Evolutionary conservation across 2,113 vertebrate species (phyloP), one percentile per base, ranked within the genome.

Genomic region (Microtus ochrogaster): DNA sequence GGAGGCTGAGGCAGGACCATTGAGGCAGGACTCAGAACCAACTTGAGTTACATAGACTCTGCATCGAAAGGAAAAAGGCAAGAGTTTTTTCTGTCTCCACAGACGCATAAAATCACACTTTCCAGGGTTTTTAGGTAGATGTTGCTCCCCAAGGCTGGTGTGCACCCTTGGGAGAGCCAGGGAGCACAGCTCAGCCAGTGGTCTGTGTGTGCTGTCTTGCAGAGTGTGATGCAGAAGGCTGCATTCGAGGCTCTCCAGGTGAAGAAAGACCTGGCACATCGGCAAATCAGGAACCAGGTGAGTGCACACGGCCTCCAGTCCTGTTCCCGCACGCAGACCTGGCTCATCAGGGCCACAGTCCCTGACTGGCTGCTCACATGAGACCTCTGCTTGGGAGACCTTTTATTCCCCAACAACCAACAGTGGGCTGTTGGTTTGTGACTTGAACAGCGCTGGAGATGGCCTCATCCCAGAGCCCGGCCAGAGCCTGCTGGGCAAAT

Each of bases 231-330:
- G 98, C 99, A 99, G 98, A 99, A 99, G 97, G 99, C 99, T 5
- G 99, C 99, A 0, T 99, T 99, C n/a, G 99, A 99, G 98, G 99
- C 99, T 12, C 98, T 99, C 76, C 99, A 99, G 97, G 98, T 99
- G 95, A 99, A 99, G 98, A 99, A 99, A 84, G 99, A 99, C 82
- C 98, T 99, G 8, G 99, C 99, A 77, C 99, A 99, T 30, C 98
- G 98, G 86, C 99, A 99, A 96, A 99, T 99, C 96, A 98, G 99
- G 94, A 99, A 98, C 95, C 99, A 99, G 99, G 99, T 99, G 93
- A 97, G 98, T 70, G 1, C n/a, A 52, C 3, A 2, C 1, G 5
- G 41, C 22, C 58, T 0, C 65, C 4, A 6, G 17, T 21, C 33
- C 26, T 58, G 68, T 26, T 33, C 49, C 70, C 10, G 3, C 79